Percentiles rank a stretch among this genome's conserved stretches.
Evolutionary conservation across 2,888 invertebrate species (phyloP).

Genomic region (Aradus depressus): DNA sequence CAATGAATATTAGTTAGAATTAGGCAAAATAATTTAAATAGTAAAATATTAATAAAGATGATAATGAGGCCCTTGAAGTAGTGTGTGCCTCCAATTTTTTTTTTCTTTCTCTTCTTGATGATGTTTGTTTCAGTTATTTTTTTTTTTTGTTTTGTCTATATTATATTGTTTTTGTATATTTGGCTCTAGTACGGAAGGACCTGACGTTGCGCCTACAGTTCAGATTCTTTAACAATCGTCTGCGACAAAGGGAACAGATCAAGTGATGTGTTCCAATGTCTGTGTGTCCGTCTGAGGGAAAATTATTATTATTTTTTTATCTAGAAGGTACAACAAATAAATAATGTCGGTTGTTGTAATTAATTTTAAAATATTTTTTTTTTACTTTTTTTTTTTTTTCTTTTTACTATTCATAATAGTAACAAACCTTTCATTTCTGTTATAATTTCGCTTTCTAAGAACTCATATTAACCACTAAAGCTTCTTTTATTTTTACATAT

Average conservation of each 20-base stretch:
- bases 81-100: too few species aligned
- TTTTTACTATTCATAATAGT: conserved; percentile 5
- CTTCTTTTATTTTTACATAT: neutral
- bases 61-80: too few species aligned
- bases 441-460: neutral
- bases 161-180: conserved; percentile 23
- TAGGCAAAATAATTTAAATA: too few species aligned
- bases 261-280: conserved; percentile 26
- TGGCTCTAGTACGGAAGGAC: conserved; percentile 75
- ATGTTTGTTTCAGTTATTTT: too few species aligned
- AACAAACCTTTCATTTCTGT: neutral
- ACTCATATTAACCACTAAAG: neutral
- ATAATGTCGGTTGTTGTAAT: conserved; percentile 6
- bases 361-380: neutral
- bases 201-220: conserved; percentile 89
- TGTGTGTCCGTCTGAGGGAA: conserved; percentile 10
- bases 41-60: too few species aligned
- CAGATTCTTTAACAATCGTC: conserved; percentile 81
- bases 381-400: neutral
- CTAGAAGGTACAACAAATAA: conserved; percentile 12
- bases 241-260: conserved; percentile 56
- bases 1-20: too few species aligned
- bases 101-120: too few species aligned
- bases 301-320: conserved; percentile 15
- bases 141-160: too few species aligned